A percentile compares a stretch with the other conserved stretches of the same genome.
Evolutionary conservation across 2,888 invertebrate genomes (phyloP).

Genomic region (Agrypnus murinus): DNA sequence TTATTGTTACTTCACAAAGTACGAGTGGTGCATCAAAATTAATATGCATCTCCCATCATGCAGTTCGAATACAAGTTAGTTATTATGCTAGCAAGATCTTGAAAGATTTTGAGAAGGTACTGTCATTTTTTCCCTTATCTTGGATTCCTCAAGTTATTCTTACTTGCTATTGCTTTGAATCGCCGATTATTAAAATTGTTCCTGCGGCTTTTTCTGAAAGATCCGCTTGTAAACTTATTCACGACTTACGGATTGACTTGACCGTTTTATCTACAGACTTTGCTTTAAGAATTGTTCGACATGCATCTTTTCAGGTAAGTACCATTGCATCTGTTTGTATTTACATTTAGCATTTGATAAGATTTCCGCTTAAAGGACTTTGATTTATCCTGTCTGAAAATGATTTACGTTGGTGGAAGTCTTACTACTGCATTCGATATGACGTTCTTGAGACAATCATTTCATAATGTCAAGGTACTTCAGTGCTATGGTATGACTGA

Average conservation of each 20-base stretch:
- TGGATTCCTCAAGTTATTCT: slow-evolving; percentile 62
- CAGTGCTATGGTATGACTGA: slow-evolving; percentile 63
- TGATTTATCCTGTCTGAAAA: slow-evolving; percentile 62
- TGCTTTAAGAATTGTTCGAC: slow-evolving; percentile 59
- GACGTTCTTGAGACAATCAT: slow-evolving; percentile 52
- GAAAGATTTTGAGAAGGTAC: slow-evolving; percentile 58
- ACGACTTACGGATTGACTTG: slow-evolving; percentile 63
- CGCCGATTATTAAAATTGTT: slow-evolving; percentile 58
- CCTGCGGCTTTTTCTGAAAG: slow-evolving; percentile 61
- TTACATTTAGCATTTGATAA: too few relatives aligned
- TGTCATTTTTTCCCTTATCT: slow-evolving; percentile 64
- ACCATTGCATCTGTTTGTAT: too few relatives aligned
- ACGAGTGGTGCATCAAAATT: slow-evolving; percentile 60
- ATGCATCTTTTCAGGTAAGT: slow-evolving; percentile 61
- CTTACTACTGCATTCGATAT: slow-evolving; percentile 59
- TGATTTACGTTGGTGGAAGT: slow-evolving; percentile 60
- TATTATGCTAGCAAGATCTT: slow-evolving; percentile 56
- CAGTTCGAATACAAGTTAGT: slow-evolving; percentile 58
- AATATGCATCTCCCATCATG: slow-evolving; percentile 64
- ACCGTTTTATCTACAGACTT: slow-evolving; percentile 61
- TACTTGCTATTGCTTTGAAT: slow-evolving; percentile 61
- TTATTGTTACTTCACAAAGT: slow-evolving; percentile 64
- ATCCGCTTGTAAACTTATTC: slow-evolving; percentile 62
- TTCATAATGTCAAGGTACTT: slow-evolving; percentile 60
- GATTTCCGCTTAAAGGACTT: too few relatives aligned